Base-by-base conservation (phyloP, 2,888 invertebrate species). In the Mythimna vitellina region DNA sequence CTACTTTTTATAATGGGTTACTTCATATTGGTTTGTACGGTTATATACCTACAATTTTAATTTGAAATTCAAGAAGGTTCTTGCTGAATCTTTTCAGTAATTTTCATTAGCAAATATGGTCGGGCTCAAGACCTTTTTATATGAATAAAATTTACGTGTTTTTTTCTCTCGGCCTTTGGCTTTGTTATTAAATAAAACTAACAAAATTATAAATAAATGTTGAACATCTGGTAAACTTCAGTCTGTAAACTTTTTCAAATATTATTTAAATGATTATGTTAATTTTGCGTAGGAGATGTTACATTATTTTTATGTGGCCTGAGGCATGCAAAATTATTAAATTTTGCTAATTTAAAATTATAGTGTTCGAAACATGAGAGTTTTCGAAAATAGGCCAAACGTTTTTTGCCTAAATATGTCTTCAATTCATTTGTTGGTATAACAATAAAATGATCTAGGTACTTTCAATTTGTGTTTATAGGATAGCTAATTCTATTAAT, bases 81-180 rank as follows among this genome's bases (percentile, higher is more conserved):
- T 80, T 82, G 60, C 79, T 76, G 80, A 88, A 86, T 88, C 80
- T 88, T 85, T 84, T 80, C 81, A 78, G 85, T 86, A 89, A 89
- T 89, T 88, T 89, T 90, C 88, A 89, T 90, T 89, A 89, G 84
- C 86, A 88, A 90, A 90, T 88, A 88, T 89, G 87, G 87, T 83
- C 74, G 84, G 80, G 80, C 81, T 38, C 53, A 54, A 74, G 80
- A 81, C 77, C 83, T 83, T 82, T 83, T 75, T 82, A 76, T 82
- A 89, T 90, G 90, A 91, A 92, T 92, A 90, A 90, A 91, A 91
- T 92, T 91, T 87, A 88, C 91, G 91, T 91, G 87, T 89, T 79
- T 89, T 89, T 83, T 77, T 74, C 79, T 81, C 79, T 53, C 78
- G 70, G 75, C 73, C 78, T 85, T 79, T 84, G 70, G 81, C 82